Percentiles rank a stretch among this genome's conserved stretches.
phyloP scores from a whole-genome alignment of 2,797 vertebrate genomes.

The Malacoctenus gilli region DNA sequence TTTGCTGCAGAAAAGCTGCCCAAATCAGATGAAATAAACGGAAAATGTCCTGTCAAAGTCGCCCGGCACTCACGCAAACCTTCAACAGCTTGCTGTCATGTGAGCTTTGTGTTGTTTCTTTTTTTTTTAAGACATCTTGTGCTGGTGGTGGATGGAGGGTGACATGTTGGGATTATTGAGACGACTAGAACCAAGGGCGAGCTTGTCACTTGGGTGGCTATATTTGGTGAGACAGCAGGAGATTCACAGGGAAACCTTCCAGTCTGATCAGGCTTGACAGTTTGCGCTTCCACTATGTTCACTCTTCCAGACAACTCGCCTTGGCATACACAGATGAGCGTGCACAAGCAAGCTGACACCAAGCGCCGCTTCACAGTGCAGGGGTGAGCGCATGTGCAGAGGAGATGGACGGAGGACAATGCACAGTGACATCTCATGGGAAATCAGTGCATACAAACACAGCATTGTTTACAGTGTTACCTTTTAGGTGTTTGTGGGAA shows the following conservation, averaged over 20 bases:
- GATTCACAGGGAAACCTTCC: constrained; percentile 59
- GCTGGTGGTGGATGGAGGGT: constrained; percentile 46
- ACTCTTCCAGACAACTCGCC: constrained; percentile 46
- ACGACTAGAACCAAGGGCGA: constrained; percentile 55
- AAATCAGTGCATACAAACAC: constrained; percentile 60
- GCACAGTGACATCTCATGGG: constrained; percentile 53
- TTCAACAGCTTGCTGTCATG: constrained; percentile 36
- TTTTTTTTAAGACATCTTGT: constrained; percentile 34
- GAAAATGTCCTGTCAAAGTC: constrained; percentile 38
- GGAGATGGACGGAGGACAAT: constrained; percentile 37
- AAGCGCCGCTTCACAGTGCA: constrained; percentile 1
- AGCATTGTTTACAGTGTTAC: constrained; percentile 41
- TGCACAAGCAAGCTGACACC: constrained; percentile 55
- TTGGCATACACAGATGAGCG: constrained; percentile 53
- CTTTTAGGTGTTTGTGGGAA: constrained; percentile 30
- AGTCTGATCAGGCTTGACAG: constrained; percentile 77
- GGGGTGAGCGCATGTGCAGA: constrained; percentile 17
- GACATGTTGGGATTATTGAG: constrained; percentile 60
- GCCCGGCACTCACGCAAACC: constrained; percentile 27
- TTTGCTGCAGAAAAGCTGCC: constrained; percentile 21
- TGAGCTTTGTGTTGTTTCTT: constrained; percentile 32
- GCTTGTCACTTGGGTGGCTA: constrained; percentile 70
- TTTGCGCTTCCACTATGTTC: constrained; percentile 53
- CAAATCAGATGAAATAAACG: constrained; percentile 24
- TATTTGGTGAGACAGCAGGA: constrained; percentile 77